These are phyloP conservation scores for Hesperophylax magnus DNA, from an alignment of 1,140 invertebrate genomes.

Conservation along the genomic window DNA sequence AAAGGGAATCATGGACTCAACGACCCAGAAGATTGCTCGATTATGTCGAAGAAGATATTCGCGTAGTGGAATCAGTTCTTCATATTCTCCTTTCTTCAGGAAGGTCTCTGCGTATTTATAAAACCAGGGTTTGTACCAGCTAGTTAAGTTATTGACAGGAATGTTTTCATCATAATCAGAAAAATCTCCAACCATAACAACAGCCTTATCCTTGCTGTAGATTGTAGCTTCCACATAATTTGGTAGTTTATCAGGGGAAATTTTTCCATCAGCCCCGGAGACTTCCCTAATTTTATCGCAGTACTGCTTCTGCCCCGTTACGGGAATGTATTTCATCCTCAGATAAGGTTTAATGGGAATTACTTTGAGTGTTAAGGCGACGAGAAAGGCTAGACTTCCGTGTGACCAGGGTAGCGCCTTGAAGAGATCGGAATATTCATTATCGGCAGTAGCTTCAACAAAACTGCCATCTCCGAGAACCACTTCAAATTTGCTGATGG, in stretches of 20 bases:
- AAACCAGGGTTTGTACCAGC: constrained; percentile 91
- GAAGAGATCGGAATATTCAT: constrained; percentile 81
- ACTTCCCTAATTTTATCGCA: constrained; percentile 74
- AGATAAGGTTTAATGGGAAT: constrained; percentile 80
- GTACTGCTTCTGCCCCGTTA: constrained; percentile 75
- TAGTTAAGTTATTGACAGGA: constrained; percentile 79
- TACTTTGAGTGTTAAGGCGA: constrained; percentile 82
- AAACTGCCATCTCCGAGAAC: constrained; percentile 81
- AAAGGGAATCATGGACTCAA: constrained; percentile 87
- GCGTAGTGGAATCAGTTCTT: constrained; percentile 83
- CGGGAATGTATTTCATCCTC: constrained; percentile 80
- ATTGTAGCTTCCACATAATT: constrained; percentile 87
- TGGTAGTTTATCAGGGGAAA: constrained; percentile 72
- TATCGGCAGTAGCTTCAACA: constrained; percentile 79
- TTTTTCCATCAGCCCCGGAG: constrained; percentile 68
- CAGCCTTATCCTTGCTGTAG: constrained; percentile 77
- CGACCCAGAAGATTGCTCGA: constrained; percentile 86
- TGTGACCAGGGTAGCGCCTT: constrained; percentile 87
- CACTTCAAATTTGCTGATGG: constrained; percentile 82
- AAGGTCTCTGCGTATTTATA: constrained; percentile 82
- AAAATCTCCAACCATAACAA: constrained; percentile 82
- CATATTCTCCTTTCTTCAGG: constrained; percentile 64
- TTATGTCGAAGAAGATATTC: constrained; percentile 88
- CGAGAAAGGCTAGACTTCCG: constrained; percentile 86
- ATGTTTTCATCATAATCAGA: constrained; percentile 64